phyloP scores from a whole-genome alignment of 1,140 invertebrate species.

The Cotesia typhae region DNA sequence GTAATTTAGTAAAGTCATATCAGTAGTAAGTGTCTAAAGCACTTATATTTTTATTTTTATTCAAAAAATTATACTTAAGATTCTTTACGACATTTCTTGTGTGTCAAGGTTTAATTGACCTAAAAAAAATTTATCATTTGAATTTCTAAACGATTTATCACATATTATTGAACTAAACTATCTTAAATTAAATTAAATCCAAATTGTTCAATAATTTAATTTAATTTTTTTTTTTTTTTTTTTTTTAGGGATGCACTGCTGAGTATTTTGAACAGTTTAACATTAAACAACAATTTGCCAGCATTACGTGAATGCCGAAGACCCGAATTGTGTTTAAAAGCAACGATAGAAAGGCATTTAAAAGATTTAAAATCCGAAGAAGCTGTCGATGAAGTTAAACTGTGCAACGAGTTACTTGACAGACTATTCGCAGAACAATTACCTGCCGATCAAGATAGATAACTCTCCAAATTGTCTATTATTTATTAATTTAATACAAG shows the following conservation, averaged over 20 bases:
- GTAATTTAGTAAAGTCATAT: too few species aligned
- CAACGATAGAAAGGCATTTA: conserved; percentile 59
- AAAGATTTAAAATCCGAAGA: conserved; percentile 52
- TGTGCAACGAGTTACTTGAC: conserved; percentile 54
- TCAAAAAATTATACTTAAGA: too few species aligned
- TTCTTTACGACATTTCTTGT: too few species aligned
- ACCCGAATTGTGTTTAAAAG: conserved; percentile 63
- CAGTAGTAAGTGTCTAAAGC: too few species aligned
- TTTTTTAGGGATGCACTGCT: conserved; percentile 68
- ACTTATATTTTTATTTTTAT: too few species aligned
- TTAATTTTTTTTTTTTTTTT: conserved; percentile 33
- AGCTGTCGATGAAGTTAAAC: conserved; percentile 52
- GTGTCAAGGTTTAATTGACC: too few species aligned
- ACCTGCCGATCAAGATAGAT: conserved; percentile 53
- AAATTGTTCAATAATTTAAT: conserved; percentile 6
- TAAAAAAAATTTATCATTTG: too few species aligned
- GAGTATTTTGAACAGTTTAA: conserved; percentile 64
- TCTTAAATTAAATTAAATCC: not conserved
- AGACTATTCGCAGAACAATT: conserved; percentile 53
- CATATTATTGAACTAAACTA: too few species aligned
- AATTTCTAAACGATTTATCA: too few species aligned
- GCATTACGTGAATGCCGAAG: conserved; percentile 64
- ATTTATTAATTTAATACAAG: too few species aligned
- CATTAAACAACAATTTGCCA: conserved; percentile 61
- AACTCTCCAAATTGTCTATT: conserved; percentile 23